These are phyloP conservation scores for Drosophila triauraria DNA, from an alignment of 1,140 invertebrate species.

Conservation along the genomic window DNA sequence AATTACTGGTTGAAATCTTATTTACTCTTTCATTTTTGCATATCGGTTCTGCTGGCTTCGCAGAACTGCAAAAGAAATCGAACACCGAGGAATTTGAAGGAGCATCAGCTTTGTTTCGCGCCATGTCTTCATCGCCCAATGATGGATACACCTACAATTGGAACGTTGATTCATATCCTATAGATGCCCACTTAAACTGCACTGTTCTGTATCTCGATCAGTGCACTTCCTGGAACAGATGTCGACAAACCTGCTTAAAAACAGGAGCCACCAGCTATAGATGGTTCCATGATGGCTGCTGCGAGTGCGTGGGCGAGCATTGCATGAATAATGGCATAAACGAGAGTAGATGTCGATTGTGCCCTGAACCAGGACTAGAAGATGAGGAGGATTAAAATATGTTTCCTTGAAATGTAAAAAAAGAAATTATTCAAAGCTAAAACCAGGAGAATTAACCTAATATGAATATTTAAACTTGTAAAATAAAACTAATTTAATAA, in stretches of 20 bases:
- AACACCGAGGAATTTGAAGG: constrained; percentile 94
- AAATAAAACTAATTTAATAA: neutral
- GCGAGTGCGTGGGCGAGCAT: constrained; percentile 94
- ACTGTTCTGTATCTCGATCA: constrained; percentile 96
- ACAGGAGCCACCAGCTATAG: constrained; percentile 85
- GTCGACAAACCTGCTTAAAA: constrained; percentile 63
- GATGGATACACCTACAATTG: constrained; percentile 87
- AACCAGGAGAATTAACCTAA: neutral
- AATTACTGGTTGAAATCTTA: neutral
- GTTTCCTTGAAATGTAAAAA: neutral
- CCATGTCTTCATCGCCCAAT: constrained; percentile 92
- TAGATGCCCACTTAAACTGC: constrained; percentile 90
- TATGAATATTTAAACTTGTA: neutral
- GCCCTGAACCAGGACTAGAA: constrained; percentile 56
- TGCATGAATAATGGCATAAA: constrained; percentile 87
- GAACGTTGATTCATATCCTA: constrained; percentile 91
- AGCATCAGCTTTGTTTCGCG: constrained; percentile 92
- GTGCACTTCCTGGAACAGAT: constrained; percentile 95
- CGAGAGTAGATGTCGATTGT: constrained; percentile 62
- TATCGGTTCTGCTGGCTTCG: constrained; percentile 8
- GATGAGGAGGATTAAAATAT: constrained; percentile 31
- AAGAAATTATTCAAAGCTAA: neutral
- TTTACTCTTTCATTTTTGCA: neutral
- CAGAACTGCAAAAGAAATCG: constrained; percentile 88
- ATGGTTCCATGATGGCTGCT: constrained; percentile 98